These are phyloP conservation scores for Onychorhynchus coronatus DNA, from an alignment of 2,113 vertebrate species.

Conservation along the genomic window DNA sequence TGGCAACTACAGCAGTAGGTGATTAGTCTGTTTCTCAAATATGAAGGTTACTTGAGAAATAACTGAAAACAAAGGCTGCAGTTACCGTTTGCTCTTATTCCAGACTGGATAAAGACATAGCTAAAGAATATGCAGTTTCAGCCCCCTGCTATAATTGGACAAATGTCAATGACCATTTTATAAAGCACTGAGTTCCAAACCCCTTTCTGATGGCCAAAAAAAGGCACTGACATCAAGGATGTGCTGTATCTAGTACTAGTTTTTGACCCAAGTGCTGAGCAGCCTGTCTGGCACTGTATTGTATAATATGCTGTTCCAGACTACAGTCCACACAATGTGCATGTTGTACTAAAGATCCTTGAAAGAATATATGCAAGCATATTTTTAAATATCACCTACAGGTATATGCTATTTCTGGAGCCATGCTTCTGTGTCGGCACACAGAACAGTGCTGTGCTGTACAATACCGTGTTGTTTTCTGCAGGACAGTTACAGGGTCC, in stretches of 20 bases:
- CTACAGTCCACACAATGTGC: constrained; percentile 2
- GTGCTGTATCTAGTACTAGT: not conserved
- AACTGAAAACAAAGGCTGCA: not conserved
- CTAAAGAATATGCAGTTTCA: not conserved
- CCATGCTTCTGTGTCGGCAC: not conserved
- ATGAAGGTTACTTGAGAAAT: not conserved
- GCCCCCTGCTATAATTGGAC: not conserved
- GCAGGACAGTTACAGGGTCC: not conserved
- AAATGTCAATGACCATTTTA: not conserved
- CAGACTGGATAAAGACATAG: not conserved
- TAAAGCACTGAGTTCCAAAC: not conserved
- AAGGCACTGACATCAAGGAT: not conserved
- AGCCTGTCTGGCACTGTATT: constrained; percentile 12
- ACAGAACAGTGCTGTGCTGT: not conserved
- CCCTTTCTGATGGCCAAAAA: not conserved
- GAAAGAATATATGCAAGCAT: no score
- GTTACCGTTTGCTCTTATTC: not conserved
- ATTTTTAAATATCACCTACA: constrained; percentile 19
- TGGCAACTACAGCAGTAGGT: not conserved
- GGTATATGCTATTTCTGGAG: constrained; percentile 27
- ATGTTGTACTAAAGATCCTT: constrained; percentile 3
- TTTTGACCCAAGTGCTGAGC: not conserved
- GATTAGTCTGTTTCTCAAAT: not conserved
- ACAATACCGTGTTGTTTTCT: not conserved
- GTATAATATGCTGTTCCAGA: not conserved